Evolutionary conservation across 2,888 invertebrate species (phyloP).

Genomic region (Cerastoderma edule): DNA sequence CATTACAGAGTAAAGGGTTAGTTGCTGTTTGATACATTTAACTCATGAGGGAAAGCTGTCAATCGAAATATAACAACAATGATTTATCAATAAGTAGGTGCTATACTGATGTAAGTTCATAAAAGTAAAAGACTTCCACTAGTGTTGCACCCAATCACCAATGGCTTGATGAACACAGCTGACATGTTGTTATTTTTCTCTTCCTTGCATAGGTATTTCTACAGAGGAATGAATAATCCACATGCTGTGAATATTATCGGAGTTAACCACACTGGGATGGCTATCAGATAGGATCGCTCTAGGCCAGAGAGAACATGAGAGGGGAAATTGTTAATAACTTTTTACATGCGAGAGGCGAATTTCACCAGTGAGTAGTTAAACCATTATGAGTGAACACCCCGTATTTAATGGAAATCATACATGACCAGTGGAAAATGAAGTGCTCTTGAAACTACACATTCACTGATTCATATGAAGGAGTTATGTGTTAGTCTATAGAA

Average conservation of each 20-base stretch:
- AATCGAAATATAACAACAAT: neutral
- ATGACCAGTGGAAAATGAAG: too few relatives aligned
- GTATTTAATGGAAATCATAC: too few relatives aligned
- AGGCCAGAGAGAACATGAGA: neutral
- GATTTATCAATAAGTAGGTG: neutral
- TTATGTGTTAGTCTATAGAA: too few relatives aligned
- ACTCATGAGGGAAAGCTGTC: neutral
- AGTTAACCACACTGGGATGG: neutral
- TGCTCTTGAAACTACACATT: too few relatives aligned
- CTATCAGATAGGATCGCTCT: neutral
- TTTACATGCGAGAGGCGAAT: too few relatives aligned
- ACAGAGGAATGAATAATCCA: neutral
- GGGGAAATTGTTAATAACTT: too few relatives aligned
- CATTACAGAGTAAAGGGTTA: neutral
- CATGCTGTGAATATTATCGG: conserved; percentile 18
- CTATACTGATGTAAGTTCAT: conserved; percentile 1
- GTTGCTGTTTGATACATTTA: neutral
- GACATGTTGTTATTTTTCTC: too few relatives aligned
- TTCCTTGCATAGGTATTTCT: too few relatives aligned
- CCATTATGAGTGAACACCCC: conserved; percentile 5
- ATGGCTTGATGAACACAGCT: too few relatives aligned
- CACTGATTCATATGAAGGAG: too few relatives aligned
- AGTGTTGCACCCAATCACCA: neutral
- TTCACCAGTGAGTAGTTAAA: too few relatives aligned
- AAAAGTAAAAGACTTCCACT: neutral